Evolutionary conservation across 1,140 invertebrate species (phyloP).

Genomic region (Stegodyphus mimosarum): DNA sequence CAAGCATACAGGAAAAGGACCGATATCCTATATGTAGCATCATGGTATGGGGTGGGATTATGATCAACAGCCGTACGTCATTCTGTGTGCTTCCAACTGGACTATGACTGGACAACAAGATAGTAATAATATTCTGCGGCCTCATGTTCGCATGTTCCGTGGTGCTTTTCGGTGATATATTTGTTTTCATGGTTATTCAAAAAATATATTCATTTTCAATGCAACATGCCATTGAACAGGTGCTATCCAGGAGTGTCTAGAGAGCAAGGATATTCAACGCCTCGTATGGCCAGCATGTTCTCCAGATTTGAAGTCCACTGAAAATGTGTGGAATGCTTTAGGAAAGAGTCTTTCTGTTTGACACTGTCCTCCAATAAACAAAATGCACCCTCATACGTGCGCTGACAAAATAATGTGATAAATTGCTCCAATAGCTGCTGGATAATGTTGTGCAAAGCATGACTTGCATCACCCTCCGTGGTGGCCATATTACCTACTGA

Average conservation of each 20-base stretch:
- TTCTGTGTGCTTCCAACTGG: neutral
- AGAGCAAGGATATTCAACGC: slow-evolving; percentile 7
- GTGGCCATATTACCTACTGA: neutral
- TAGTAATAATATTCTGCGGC: slow-evolving; percentile 1
- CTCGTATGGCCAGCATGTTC: slow-evolving; percentile 1
- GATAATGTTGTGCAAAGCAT: neutral
- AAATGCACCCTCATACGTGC: neutral
- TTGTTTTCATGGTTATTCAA: slow-evolving; percentile 5
- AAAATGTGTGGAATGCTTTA: slow-evolving; percentile 10
- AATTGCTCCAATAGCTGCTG: neutral
- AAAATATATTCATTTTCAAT: no score
- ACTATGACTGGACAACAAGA: neutral
- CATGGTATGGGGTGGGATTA: neutral
- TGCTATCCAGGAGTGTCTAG: slow-evolving; percentile 7
- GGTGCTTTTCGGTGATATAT: neutral
- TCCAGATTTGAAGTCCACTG: slow-evolving; percentile 64
- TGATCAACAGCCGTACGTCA: neutral
- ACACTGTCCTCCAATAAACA: slow-evolving; percentile 15
- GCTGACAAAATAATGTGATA: neutral
- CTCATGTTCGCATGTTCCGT: slow-evolving; percentile 13
- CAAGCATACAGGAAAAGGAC: no score
- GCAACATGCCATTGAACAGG: neutral
- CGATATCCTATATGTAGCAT: neutral
- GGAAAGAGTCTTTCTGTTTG: neutral
- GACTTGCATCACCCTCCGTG: neutral